Conservation (phyloP, 2,113 vertebrate genomes). For the Tamias sibiricus region DNA sequence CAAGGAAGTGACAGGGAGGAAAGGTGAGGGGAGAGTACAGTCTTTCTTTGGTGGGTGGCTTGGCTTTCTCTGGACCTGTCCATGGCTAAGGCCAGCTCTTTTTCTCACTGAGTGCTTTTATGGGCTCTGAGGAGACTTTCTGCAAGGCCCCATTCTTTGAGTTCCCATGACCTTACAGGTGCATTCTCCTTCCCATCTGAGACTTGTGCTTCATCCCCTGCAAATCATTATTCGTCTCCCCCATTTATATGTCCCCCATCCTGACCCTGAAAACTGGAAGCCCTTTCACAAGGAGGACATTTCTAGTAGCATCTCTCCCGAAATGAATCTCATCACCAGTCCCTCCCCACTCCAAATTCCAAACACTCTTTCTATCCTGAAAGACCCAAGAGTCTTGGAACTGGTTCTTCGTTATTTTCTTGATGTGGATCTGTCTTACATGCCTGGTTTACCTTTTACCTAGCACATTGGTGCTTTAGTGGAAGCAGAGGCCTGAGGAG, state of each 20-base stretch:
- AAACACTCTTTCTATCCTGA: background rate
- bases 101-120: background rate
- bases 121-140: background rate
- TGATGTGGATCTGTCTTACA: background rate
- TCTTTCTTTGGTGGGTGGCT: background rate
- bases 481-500: background rate
- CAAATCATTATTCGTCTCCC: background rate
- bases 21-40: background rate
- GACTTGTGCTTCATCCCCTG: background rate
- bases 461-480: background rate
- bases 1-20: background rate
- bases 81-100: background rate
- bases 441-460: background rate
- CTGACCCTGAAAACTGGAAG: background rate
- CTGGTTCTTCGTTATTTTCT: background rate
- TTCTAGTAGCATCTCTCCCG: background rate
- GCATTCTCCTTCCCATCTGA: background rate
- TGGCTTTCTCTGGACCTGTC: background rate
- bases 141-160: background rate
- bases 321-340: background rate
- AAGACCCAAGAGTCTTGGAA: background rate
- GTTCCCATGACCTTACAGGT: background rate
- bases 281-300: background rate
- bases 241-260: background rate
- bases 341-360: background rate